Evolutionary conservation across 2,113 vertebrate species (phyloP), one percentile per base, ranked within the genome.

Genomic region (Rhinopomastus cyanomelas): DNA sequence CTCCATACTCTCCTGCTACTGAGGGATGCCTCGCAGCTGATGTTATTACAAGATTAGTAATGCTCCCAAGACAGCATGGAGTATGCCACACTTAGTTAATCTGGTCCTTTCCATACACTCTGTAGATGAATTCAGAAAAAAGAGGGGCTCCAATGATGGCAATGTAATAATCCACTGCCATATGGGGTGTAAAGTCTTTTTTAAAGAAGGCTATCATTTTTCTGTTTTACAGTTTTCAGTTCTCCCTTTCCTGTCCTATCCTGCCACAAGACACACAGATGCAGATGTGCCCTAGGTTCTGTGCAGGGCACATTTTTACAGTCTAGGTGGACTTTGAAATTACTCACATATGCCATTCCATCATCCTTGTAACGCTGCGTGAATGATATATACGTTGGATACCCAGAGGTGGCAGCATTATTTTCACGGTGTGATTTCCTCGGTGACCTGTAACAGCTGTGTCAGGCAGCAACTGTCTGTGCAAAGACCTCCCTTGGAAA

Each of bases 381-480:
- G 46, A n/a, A 78, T 83, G 82, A 85, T 82, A 44, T 14, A 88
- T 75, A 34, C 36, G 29, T 68, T 78, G 59, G 30, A 36, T 65
- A 81, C 46, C 25, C 66, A 81, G 61, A 42, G 12, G 25, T 71
- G 79, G 61, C 68, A 89, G 44, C 10, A 62, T 69, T 81, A 65
- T 89, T 95, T 84, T 91, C 65, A 65, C 19, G 59, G 36, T 1
- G 0, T 59, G 69, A 68, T 92, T 88, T 90, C 39, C 69, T 81
- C 37, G 17, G n/a, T 88, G 51, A 79, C 51, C 77, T 55, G 30
- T 68, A 84, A 80, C 85, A 95, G 73, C 94, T 95, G 69, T 42
- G 91, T 84, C 85, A 81, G 80, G 53, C 60, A 75, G 73, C 53
- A 81, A 78, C 49, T 78, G 53, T 18, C 82, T 86, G 53, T 29